phyloP scores from a whole-genome alignment of 2,888 invertebrate genomes.

The Tromatobia lineatoria region DNA sequence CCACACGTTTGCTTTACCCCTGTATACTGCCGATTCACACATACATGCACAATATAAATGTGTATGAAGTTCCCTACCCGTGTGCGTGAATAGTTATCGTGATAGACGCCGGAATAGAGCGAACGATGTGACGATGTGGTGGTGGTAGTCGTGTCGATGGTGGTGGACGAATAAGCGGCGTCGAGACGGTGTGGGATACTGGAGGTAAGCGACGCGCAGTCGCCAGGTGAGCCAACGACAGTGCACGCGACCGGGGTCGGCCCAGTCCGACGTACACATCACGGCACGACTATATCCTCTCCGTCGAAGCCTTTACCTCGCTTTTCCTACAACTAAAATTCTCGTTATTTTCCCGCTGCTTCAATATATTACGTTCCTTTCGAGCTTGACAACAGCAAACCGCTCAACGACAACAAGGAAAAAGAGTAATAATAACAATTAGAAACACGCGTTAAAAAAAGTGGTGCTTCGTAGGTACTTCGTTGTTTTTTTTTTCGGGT shows the following conservation, averaged over 20 bases:
- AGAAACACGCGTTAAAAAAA: background rate
- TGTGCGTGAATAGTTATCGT: constrained; percentile 19
- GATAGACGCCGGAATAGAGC: constrained; percentile 23
- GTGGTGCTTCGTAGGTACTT: constrained; percentile 25
- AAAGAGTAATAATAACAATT: background rate
- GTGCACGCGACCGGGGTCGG: constrained; percentile 74
- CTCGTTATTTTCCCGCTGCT: constrained; percentile 10
- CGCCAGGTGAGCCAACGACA: constrained; percentile 83
- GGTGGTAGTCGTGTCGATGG: constrained; percentile 32
- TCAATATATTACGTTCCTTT: background rate
- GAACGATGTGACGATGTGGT: background rate
- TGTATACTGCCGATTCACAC: background rate
- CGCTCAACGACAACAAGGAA: background rate
- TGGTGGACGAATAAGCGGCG: constrained; percentile 61
- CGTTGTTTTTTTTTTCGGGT: constrained; percentile 1
- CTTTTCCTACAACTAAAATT: constrained; percentile 4
- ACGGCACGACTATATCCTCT: constrained; percentile 66
- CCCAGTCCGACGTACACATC: constrained; percentile 73
- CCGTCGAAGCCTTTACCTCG: constrained; percentile 44
- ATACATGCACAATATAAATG: background rate
- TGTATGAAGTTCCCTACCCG: too few species aligned
- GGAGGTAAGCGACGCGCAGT: constrained; percentile 78
- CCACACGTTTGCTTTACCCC: background rate
- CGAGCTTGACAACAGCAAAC: background rate
- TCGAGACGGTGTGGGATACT: constrained; percentile 54